Evolutionary conservation across 2,113 vertebrate genomes (phyloP).

Genomic region (Campylomormyrus tamandua): DNA sequence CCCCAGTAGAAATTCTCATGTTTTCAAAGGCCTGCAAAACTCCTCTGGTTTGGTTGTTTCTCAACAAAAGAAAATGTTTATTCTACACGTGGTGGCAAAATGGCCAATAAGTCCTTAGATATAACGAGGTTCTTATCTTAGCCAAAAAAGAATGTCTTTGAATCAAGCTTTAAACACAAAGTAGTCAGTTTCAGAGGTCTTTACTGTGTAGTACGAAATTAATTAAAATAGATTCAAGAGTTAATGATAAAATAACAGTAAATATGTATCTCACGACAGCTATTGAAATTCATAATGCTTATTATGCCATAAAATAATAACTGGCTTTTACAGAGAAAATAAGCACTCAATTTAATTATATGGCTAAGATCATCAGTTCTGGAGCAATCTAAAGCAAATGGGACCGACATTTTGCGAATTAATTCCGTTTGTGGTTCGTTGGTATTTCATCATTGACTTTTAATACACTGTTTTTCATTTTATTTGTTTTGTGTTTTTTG

Average conservation of each 20-base stretch:
- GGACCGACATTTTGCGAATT: conserved; percentile 32
- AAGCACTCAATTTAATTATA: conserved; percentile 39
- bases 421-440: conserved; percentile 33
- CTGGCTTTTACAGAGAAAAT: conserved; percentile 25
- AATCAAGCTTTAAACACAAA: conserved; percentile 11
- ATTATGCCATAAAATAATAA: conserved; percentile 39
- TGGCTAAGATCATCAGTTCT: conserved; percentile 33
- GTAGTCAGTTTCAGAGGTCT: background rate
- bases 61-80: background rate
- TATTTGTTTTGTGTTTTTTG: conserved; percentile 5
- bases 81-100: background rate
- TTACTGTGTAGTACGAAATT: conserved; percentile 11
- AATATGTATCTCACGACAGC: conserved; percentile 4
- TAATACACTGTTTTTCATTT: conserved; percentile 31
- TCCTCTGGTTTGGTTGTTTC: background rate
- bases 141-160: background rate
- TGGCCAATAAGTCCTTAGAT: background rate
- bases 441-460: conserved; percentile 33
- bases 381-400: conserved; percentile 41
- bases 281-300: conserved; percentile 37
- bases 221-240: conserved; percentile 21
- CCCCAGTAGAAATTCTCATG: background rate
- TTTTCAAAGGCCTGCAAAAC: background rate
- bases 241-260: conserved; percentile 23
- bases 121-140: conserved; percentile 1